phyloP scores from a whole-genome alignment of 1,140 invertebrate genomes.

The Orius insidiosus region DNA sequence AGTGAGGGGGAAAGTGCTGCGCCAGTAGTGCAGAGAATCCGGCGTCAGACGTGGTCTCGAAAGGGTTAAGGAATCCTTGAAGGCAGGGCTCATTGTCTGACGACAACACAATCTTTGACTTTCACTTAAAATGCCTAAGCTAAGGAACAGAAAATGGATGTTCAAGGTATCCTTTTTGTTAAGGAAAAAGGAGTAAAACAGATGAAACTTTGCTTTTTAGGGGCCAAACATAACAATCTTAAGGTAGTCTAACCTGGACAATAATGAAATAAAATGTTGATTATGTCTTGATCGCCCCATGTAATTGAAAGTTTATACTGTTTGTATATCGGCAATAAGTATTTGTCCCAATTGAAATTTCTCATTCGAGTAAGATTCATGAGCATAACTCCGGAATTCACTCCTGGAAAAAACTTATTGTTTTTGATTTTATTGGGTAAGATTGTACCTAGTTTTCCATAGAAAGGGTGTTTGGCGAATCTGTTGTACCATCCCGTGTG shows the following conservation, averaged over 20 bases:
- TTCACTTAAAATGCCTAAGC: too few relatives aligned
- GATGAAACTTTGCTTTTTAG: constrained; percentile 8
- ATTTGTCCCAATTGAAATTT: too few relatives aligned
- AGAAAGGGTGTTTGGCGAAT: constrained; percentile 88
- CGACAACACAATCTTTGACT: too few relatives aligned
- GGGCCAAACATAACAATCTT: constrained; percentile 7
- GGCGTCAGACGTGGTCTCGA: too few relatives aligned
- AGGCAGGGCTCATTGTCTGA: too few relatives aligned
- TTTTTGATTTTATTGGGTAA: neutral
- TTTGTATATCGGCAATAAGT: constrained; percentile 67
- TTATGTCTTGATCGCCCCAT: constrained; percentile 96
- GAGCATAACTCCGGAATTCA: constrained; percentile 92
- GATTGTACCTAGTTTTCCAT: constrained; percentile 54
- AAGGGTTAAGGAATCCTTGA: too few relatives aligned
- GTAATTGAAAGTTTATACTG: constrained; percentile 75
- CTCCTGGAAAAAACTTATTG: constrained; percentile 36
- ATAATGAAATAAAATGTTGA: constrained; percentile 88
- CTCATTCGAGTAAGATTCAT: constrained; percentile 93
- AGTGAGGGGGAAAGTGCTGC: too few relatives aligned
- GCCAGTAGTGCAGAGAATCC: too few relatives aligned
- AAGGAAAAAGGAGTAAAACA: too few relatives aligned
- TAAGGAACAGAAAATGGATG: too few relatives aligned
- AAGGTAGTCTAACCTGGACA: constrained; percentile 53
- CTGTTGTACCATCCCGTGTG: constrained; percentile 90
- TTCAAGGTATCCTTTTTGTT: too few relatives aligned